Conservation (phyloP, 2,888 invertebrate genomes). For the Brachyptera risi region DNA sequence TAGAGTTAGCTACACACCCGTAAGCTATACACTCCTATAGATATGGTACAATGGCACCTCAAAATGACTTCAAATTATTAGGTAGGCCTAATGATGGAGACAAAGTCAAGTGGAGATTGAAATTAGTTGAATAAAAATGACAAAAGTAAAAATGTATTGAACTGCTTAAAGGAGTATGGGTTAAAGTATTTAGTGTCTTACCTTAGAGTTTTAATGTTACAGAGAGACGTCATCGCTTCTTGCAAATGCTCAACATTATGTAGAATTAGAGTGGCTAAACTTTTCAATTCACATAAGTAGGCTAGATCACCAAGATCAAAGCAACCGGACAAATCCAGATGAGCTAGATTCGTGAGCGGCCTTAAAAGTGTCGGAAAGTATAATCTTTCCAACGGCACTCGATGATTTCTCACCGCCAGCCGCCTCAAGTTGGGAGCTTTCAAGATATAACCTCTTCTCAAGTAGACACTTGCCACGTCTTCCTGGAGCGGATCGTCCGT, state of each 20-base stretch:
- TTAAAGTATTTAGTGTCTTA: constrained; percentile 37
- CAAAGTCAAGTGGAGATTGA: too few relatives aligned
- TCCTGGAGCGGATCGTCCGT: constrained; percentile 31
- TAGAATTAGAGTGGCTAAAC: constrained; percentile 69
- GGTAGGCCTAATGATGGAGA: too few relatives aligned
- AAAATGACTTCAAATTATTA: too few relatives aligned
- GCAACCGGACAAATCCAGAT: constrained; percentile 69
- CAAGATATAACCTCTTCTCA: constrained; percentile 50
- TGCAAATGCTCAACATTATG: constrained; percentile 72
- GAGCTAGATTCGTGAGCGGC: constrained; percentile 57
- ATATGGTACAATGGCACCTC: too few relatives aligned
- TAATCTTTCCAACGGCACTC: constrained; percentile 32
- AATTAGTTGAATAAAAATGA: too few relatives aligned
- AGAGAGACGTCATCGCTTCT: constrained; percentile 46
- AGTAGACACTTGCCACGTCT: constrained; percentile 38
- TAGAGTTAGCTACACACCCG: too few relatives aligned
- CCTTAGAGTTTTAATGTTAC: constrained; percentile 49
- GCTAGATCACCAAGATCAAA: constrained; percentile 59
- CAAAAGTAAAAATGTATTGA: too few relatives aligned
- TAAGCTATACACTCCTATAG: too few relatives aligned
- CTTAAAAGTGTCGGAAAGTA: constrained; percentile 54
- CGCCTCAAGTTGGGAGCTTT: constrained; percentile 56
- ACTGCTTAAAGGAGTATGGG: too few relatives aligned
- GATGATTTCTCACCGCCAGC: constrained; percentile 44
- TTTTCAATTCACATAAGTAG: constrained; percentile 60